A percentile compares a stretch with the other conserved stretches of the same genome.
Evolutionary conservation across 1,140 invertebrate genomes (phyloP).

Genomic region (Rhopalosiphum padi): DNA sequence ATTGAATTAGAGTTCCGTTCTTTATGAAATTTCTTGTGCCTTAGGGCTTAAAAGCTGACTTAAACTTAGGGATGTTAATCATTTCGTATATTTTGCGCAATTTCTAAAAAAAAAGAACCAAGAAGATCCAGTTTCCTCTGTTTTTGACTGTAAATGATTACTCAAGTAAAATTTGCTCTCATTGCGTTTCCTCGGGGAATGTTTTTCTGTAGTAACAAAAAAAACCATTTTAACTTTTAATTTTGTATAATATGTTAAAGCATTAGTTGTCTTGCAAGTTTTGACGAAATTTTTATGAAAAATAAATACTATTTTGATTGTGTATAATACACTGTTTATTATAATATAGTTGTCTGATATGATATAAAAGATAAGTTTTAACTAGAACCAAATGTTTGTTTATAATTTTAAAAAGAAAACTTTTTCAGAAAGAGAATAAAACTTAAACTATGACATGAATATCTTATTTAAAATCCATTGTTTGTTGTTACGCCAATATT

Average conservation of each 20-base stretch:
- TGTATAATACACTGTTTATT: background rate
- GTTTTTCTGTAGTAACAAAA: background rate
- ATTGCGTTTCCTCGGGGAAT: slow-evolving; percentile 14
- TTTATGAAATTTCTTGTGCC: background rate
- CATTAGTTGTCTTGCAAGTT: background rate
- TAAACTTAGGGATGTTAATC: slow-evolving; percentile 38
- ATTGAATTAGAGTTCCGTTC: slow-evolving; percentile 27
- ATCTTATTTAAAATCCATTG: slow-evolving; percentile 3
- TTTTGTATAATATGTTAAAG: background rate
- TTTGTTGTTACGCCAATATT: background rate
- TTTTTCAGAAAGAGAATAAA: background rate
- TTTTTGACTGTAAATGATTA: slow-evolving; percentile 32
- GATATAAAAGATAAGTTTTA: background rate
- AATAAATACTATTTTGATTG: background rate
- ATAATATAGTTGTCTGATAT: background rate
- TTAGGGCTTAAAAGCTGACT: background rate
- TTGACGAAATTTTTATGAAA: background rate
- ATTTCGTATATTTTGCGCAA: background rate
- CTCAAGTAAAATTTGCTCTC: background rate
- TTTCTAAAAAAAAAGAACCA: background rate
- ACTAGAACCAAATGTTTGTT: background rate
- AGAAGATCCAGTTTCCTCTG: slow-evolving; percentile 20
- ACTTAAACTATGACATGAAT: background rate
- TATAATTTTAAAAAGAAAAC: background rate
- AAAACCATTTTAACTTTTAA: slow-evolving; percentile 8